A percentile compares a stretch with the other conserved stretches of the same genome.
These are phyloP conservation scores for Seira ritae DNA, from an alignment of 2,888 invertebrate genomes.

Conservation along the genomic window DNA sequence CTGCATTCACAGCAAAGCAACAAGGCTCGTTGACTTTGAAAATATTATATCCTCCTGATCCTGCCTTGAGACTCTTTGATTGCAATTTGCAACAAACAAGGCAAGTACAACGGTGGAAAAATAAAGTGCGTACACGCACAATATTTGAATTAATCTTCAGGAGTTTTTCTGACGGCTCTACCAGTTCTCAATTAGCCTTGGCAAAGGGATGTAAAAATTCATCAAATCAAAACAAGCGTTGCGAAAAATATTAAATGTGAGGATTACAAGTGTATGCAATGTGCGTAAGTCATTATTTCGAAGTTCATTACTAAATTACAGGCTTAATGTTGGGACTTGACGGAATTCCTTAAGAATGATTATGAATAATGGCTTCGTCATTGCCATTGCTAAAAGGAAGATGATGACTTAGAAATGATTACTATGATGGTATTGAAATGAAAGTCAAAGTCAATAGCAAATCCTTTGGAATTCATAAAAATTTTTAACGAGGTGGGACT, in stretches of 20 bases:
- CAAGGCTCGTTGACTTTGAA: too few relatives aligned
- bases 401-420: slow-evolving; percentile 17
- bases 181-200: slow-evolving; percentile 57
- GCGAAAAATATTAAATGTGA: neutral
- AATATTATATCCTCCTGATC: neutral
- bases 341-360: neutral
- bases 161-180: slow-evolving; percentile 6
- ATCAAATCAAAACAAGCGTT: neutral
- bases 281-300: slow-evolving; percentile 32
- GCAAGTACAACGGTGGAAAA: too few relatives aligned
- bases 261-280: too few relatives aligned
- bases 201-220: slow-evolving; percentile 38
- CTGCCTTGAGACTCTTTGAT: neutral
- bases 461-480: slow-evolving; percentile 24
- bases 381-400: neutral
- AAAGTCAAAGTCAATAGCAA: slow-evolving; percentile 58
- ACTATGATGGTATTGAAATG: slow-evolving; percentile 31
- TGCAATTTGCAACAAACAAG: slow-evolving; percentile 1
- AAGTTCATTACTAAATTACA: slow-evolving; percentile 57
- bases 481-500: too few relatives aligned
- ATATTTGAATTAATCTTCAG: neutral
- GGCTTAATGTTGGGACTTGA: neutral
- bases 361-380: slow-evolving; percentile 23
- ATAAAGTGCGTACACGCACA: slow-evolving; percentile 36
- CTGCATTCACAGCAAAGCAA: neutral